A percentile compares a stretch with the other conserved stretches of the same genome.
Conservation (phyloP, 2,888 invertebrate genomes). For the Punctoribates punctum region DNA sequence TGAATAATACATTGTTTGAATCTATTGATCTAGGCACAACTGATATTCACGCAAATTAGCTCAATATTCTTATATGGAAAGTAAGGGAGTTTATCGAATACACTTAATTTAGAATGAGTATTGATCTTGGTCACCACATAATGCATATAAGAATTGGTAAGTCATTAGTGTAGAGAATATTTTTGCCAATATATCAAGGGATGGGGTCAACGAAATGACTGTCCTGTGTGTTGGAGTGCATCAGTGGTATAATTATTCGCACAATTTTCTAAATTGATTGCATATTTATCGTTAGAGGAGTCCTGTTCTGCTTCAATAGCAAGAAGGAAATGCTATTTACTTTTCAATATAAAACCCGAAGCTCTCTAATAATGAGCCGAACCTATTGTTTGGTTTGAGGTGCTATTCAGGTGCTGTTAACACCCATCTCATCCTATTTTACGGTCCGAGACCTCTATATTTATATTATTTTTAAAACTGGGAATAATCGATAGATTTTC, state of each 20-base stretch:
- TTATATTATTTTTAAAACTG: background rate
- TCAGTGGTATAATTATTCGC: constrained; percentile 14
- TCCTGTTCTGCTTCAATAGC: constrained; percentile 1
- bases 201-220: constrained; percentile 16
- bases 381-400: constrained; percentile 24
- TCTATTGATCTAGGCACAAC: no score
- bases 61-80: no score
- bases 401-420: constrained; percentile 9
- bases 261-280: constrained; percentile 36
- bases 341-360: constrained; percentile 14
- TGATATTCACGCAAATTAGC: no score
- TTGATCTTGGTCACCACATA: no score
- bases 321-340: constrained; percentile 31
- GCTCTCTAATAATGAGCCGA: background rate
- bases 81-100: no score
- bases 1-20: no score
- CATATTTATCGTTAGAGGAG: constrained; percentile 24
- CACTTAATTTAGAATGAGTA: no score
- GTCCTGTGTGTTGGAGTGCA: constrained; percentile 9
- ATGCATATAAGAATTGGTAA: constrained; percentile 21
- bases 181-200: background rate
- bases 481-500: background rate
- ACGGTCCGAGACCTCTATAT: constrained; percentile 25
- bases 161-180: constrained; percentile 13
- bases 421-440: constrained; percentile 26